These are phyloP conservation scores for Conopomorpha cramerella DNA, from an alignment of 1,140 invertebrate genomes.

Conservation along the genomic window DNA sequence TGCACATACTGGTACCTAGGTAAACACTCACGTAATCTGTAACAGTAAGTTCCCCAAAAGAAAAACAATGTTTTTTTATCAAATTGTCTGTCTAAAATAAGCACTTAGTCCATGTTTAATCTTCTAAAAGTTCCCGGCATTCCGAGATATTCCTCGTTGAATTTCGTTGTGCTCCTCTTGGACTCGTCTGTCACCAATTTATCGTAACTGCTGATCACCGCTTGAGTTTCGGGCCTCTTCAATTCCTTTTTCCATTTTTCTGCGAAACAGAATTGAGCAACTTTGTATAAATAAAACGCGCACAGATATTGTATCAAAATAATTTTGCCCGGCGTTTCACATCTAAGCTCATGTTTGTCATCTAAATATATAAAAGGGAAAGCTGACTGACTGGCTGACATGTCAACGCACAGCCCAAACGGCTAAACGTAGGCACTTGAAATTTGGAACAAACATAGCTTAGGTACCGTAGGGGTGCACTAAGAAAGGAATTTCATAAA, in stretches of 20 bases:
- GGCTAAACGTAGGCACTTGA: no score
- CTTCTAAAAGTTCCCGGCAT: conserved; percentile 39
- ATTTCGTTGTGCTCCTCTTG: conserved; percentile 19
- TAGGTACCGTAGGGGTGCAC: no score
- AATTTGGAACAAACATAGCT: no score
- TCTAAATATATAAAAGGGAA: no score
- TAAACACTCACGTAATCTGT: not conserved
- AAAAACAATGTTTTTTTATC: not conserved
- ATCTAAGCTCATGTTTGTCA: no score
- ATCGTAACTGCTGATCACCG: conserved; percentile 18
- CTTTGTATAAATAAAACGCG: no score
- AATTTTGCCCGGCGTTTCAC: no score
- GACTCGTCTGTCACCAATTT: conserved; percentile 28
- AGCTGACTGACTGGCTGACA: no score
- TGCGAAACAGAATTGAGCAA: conserved; percentile 15
- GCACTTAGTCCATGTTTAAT: conserved; percentile 24
- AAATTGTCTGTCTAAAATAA: not conserved
- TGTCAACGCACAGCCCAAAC: no score
- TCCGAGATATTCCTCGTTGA: conserved; percentile 37
- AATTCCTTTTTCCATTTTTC: conserved; percentile 27
- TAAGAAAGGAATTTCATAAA: no score
- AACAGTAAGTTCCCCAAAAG: not conserved
- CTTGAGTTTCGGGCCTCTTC: conserved; percentile 18
- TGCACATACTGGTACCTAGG: no score
- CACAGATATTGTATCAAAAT: no score